Conservation (phyloP, 2,888 invertebrate species). For the Synergus itoensis region DNA sequence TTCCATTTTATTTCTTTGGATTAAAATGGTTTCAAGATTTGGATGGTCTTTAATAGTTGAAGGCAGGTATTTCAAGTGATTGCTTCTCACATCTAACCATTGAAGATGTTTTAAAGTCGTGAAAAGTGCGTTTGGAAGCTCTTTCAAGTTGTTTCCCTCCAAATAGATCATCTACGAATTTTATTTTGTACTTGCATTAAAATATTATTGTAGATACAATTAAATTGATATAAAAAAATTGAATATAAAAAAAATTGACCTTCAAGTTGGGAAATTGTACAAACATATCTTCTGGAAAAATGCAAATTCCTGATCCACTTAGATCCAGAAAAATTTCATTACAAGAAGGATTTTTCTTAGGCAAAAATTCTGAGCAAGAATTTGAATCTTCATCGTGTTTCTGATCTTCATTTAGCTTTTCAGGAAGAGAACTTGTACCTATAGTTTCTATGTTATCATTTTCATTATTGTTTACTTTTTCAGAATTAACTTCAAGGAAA, state of each 20-base stretch:
- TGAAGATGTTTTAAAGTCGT: slow-evolving; percentile 79
- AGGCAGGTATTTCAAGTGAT: slow-evolving; percentile 81
- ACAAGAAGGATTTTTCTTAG: slow-evolving; percentile 20
- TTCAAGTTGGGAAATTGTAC: slow-evolving; percentile 41
- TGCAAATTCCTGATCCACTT: slow-evolving; percentile 44
- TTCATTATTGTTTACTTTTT: slow-evolving; percentile 36
- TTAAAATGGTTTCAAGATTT: slow-evolving; percentile 81
- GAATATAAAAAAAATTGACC: slow-evolving; percentile 38
- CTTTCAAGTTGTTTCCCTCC: slow-evolving; percentile 80
- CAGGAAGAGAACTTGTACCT: neutral
- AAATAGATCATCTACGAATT: slow-evolving; percentile 79
- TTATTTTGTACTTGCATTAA: neutral
- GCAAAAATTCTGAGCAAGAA: neutral
- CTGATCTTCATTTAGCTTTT: slow-evolving; percentile 40
- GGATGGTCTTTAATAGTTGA: slow-evolving; percentile 80
- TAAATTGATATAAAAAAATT: neutral
- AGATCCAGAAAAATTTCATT: slow-evolving; percentile 48
- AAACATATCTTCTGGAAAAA: slow-evolving; percentile 48
- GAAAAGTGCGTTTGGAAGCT: slow-evolving; percentile 82
- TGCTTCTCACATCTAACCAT: slow-evolving; percentile 84
- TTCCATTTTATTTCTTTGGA: slow-evolving; percentile 83
- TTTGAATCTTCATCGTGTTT: neutral
- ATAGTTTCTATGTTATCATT: slow-evolving; percentile 43
- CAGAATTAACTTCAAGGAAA: slow-evolving; percentile 1
- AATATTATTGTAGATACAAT: neutral